phyloP scores from a whole-genome alignment of 2,797 vertebrate species.

The Phataginus tetradactyla region DNA sequence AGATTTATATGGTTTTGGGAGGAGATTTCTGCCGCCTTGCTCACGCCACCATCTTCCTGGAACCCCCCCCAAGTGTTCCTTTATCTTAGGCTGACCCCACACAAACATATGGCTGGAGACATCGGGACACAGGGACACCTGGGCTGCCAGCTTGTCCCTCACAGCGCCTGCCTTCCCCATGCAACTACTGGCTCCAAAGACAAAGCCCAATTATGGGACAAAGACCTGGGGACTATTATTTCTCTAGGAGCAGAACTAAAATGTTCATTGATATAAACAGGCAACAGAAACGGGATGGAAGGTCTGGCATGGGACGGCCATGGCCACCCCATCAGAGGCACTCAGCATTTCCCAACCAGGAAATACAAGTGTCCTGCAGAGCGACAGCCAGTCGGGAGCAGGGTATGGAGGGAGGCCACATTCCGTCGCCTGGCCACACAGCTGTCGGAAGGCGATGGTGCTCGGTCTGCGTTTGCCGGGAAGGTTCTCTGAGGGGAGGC shows the following conservation, averaged over 20 bases:
- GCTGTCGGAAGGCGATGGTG: fast-evolving
- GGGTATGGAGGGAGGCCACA: no score
- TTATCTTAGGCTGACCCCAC: not conserved
- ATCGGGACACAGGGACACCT: fast-evolving
- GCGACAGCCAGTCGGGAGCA: not conserved
- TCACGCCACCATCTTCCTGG: no score
- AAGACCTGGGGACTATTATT: fast-evolving
- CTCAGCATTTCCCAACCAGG: fast-evolving
- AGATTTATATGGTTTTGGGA: no score
- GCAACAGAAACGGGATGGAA: fast-evolving
- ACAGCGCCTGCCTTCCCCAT: not conserved
- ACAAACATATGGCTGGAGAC: fast-evolving
- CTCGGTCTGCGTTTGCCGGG: not conserved
- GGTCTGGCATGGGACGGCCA: fast-evolving
- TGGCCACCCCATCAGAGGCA: fast-evolving
- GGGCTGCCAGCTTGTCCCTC: not conserved
- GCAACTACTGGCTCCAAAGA: not conserved
- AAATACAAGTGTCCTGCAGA: no score
- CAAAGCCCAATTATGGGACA: fast-evolving
- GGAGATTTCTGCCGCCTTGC: no score
- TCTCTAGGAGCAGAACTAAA: not conserved
- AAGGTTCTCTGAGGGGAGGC: not conserved
- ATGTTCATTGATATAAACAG: fast-evolving
- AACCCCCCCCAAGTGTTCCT: no score
- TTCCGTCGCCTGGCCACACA: not conserved